Evolutionary conservation across 2,797 vertebrate genomes (phyloP).

Genomic region (Rhadinocentrus ornatus): DNA sequence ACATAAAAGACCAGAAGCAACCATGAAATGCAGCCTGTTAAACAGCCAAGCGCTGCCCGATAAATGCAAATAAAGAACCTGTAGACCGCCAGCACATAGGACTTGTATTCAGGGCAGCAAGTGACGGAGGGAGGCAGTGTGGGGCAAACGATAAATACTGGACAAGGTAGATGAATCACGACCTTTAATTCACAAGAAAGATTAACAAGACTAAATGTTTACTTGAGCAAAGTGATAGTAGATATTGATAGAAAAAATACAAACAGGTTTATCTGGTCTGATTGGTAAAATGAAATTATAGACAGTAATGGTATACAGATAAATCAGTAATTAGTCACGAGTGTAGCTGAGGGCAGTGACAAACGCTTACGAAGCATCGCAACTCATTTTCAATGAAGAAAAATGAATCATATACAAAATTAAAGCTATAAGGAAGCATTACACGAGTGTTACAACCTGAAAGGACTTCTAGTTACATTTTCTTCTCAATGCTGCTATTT

Average conservation of each 20-base stretch:
- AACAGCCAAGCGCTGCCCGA: slow-evolving; percentile 21
- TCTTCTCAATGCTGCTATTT: neutral
- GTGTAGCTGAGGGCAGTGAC: neutral
- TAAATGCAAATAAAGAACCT: slow-evolving; percentile 31
- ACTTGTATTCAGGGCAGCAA: slow-evolving; percentile 66
- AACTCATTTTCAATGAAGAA: neutral
- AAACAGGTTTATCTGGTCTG: slow-evolving; percentile 28
- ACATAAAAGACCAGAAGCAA: neutral
- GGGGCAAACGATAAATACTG: slow-evolving; percentile 13
- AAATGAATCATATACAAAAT: neutral
- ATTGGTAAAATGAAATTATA: slow-evolving; percentile 12
- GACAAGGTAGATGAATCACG: neutral
- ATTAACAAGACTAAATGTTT: neutral
- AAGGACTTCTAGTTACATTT: neutral
- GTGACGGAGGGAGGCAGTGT: slow-evolving; percentile 12
- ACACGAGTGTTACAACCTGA: neutral
- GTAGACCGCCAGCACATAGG: slow-evolving; percentile 59
- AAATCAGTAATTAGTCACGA: slow-evolving; percentile 19
- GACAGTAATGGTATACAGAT: slow-evolving; percentile 43
- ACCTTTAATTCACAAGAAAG: slow-evolving; percentile 9
- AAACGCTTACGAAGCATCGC: neutral
- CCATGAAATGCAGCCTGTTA: slow-evolving; percentile 27
- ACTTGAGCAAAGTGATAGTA: neutral
- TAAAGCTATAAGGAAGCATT: neutral
- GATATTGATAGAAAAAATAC: neutral